These are phyloP conservation scores for Hydractinia echinata DNA, from an alignment of 30 jellyfish, hydroid and myxozoan genomes.

Conservation along the genomic window DNA sequence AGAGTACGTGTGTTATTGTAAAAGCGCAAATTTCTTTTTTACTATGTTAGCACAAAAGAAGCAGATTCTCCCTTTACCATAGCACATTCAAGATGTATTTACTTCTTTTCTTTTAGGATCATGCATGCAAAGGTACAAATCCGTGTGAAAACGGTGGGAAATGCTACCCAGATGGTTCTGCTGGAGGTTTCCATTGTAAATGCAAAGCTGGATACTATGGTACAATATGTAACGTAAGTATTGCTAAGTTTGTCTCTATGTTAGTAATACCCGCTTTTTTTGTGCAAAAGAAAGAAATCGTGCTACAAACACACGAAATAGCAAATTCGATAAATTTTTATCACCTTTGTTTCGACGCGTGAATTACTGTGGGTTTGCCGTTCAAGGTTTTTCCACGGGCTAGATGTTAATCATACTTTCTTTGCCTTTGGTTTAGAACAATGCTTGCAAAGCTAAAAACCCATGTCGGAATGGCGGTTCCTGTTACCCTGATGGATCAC, in stretches of 20 bases:
- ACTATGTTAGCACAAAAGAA: not conserved
- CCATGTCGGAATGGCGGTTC: conserved; percentile 71
- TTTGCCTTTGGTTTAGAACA: not conserved
- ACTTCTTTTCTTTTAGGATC: not conserved
- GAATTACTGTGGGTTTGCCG: not conserved
- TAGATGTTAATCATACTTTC: not conserved
- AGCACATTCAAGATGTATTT: not conserved
- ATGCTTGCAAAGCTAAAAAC: conserved; percentile 44
- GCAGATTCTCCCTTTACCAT: not conserved
- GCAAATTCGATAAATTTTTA: not conserved
- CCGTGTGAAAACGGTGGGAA: conserved; percentile 13
- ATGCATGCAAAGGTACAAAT: conserved; percentile 2
- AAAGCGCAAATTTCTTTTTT: no score
- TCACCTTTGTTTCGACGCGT: not conserved
- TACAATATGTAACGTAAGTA: not conserved
- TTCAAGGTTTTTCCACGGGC: not conserved
- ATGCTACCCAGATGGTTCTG: conserved; percentile 11
- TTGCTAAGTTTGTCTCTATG: no score
- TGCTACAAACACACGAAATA: no score
- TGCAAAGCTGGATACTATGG: conserved; percentile 14
- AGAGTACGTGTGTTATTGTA: not conserved
- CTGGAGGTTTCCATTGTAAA: conserved; percentile 19
- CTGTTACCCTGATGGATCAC: conserved; percentile 37
- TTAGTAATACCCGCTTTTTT: no score
- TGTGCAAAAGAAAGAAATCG: no score